Percentiles rank a stretch among this genome's conserved stretches.
Conservation (phyloP, 2,113 vertebrate genomes). For the Scortum barcoo region DNA sequence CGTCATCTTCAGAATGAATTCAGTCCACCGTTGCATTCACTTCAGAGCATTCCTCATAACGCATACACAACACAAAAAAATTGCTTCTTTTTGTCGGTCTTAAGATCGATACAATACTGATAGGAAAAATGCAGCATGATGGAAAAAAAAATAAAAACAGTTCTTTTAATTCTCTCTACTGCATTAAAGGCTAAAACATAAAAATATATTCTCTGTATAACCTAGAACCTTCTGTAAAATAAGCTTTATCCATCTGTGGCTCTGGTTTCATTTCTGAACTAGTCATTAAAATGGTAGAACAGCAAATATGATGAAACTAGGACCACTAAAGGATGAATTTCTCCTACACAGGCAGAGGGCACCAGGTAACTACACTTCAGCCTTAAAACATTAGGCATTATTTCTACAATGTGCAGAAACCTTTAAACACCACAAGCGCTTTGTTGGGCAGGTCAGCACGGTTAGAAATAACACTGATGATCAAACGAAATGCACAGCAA, state of each 20-base stretch:
- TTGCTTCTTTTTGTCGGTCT: conserved; percentile 64
- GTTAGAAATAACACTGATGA: conserved; percentile 49
- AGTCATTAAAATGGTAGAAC: conserved; percentile 44
- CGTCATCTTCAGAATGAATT: conserved; percentile 65
- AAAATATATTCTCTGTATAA: conserved; percentile 80
- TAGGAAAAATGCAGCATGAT: conserved; percentile 81
- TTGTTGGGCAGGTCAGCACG: conserved; percentile 33
- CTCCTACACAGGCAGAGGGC: conserved; percentile 42
- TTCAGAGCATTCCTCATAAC: conserved; percentile 74
- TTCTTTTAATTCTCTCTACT: conserved; percentile 60
- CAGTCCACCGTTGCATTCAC: conserved; percentile 67
- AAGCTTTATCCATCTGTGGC: conserved; percentile 58
- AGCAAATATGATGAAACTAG: conserved; percentile 55
- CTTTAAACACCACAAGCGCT: conserved; percentile 18
- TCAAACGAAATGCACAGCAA: conserved; percentile 58
- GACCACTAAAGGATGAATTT: conserved; percentile 65
- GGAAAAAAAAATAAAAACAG: conserved; percentile 55
- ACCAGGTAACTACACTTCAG: conserved; percentile 34
- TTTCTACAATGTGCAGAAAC: conserved; percentile 36
- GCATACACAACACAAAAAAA: conserved; percentile 77
- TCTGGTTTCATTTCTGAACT: conserved; percentile 56
- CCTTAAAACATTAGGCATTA: conserved; percentile 31
- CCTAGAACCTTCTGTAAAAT: conserved; percentile 65
- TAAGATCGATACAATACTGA: conserved; percentile 71
- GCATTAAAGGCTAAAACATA: conserved; percentile 76